These are phyloP conservation scores for Cardinalis cardinalis DNA, from an alignment of 2,113 vertebrate species.

Conservation along the genomic window DNA sequence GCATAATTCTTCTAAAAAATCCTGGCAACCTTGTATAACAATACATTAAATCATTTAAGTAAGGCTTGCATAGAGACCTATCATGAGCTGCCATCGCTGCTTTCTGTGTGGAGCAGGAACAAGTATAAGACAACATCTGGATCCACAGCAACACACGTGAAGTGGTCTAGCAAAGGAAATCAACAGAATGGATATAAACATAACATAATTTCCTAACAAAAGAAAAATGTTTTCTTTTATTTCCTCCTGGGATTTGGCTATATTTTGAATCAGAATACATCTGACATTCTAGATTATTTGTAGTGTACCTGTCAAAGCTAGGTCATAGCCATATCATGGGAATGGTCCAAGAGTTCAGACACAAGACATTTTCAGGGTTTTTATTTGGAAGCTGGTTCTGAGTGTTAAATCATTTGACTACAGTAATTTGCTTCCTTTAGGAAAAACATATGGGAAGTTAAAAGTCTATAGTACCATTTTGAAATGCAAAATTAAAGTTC, in stretches of 20 bases:
- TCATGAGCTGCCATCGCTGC: background rate
- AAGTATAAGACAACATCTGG: background rate
- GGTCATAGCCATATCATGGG: background rate
- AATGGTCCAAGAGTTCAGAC: background rate
- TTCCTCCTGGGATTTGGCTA: background rate
- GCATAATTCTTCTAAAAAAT: background rate
- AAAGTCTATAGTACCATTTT: background rate
- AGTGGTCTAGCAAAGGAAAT: background rate
- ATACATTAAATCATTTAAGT: background rate
- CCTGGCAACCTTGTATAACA: background rate
- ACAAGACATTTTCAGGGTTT: background rate
- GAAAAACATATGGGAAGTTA: background rate
- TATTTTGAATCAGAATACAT: background rate
- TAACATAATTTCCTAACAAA: background rate
- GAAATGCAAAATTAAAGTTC: background rate
- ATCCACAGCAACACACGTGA: background rate
- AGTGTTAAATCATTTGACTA: background rate
- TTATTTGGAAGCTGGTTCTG: background rate
- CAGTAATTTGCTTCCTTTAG: background rate
- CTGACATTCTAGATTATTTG: background rate
- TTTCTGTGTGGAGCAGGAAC: background rate
- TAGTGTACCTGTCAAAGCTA: background rate
- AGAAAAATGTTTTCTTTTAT: background rate
- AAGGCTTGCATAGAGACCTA: accelerated
- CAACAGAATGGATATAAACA: background rate